These are phyloP conservation scores for Chromis chromis DNA, from an alignment of 2,797 vertebrate species.

Conservation along the genomic window DNA sequence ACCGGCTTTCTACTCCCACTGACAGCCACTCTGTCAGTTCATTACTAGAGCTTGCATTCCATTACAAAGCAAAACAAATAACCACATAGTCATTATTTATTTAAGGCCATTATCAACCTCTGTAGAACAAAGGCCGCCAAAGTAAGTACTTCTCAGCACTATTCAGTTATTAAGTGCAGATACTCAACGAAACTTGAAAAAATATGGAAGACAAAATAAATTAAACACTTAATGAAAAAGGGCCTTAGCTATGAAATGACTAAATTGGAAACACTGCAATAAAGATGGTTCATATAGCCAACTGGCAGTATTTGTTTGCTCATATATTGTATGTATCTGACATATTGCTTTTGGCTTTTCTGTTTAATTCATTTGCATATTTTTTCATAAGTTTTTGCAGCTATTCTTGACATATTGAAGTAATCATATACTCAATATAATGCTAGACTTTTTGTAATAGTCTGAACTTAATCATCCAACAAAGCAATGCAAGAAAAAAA, in stretches of 20 bases:
- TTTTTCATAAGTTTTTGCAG: neutral
- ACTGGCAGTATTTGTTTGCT: neutral
- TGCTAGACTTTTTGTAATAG: slow-evolving; percentile 6
- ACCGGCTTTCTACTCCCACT: slow-evolving; percentile 36
- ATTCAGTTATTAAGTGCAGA: slow-evolving; percentile 40
- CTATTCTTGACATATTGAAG: slow-evolving; percentile 2
- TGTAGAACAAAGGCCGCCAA: slow-evolving; percentile 42
- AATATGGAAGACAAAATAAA: slow-evolving; percentile 14
- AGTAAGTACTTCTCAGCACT: slow-evolving; percentile 37
- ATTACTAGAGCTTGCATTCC: slow-evolving; percentile 57
- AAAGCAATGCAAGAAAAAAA: slow-evolving; percentile 26
- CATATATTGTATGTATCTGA: neutral
- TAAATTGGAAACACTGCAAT: slow-evolving; percentile 14
- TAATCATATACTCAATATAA: neutral
- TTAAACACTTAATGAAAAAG: slow-evolving; percentile 28
- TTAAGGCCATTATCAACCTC: slow-evolving; percentile 58
- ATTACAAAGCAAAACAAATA: slow-evolving; percentile 68
- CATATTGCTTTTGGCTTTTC: neutral
- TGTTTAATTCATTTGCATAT: neutral
- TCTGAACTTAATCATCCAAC: slow-evolving; percentile 18
- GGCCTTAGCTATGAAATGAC: neutral
- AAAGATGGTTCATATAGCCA: slow-evolving; percentile 3
- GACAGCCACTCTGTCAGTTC: slow-evolving; percentile 61
- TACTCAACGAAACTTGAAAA: slow-evolving; percentile 23
- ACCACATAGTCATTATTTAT: slow-evolving; percentile 64